Base-by-base conservation (phyloP, 2,113 vertebrate genomes). In the Lasiurus cinereus region DNA sequence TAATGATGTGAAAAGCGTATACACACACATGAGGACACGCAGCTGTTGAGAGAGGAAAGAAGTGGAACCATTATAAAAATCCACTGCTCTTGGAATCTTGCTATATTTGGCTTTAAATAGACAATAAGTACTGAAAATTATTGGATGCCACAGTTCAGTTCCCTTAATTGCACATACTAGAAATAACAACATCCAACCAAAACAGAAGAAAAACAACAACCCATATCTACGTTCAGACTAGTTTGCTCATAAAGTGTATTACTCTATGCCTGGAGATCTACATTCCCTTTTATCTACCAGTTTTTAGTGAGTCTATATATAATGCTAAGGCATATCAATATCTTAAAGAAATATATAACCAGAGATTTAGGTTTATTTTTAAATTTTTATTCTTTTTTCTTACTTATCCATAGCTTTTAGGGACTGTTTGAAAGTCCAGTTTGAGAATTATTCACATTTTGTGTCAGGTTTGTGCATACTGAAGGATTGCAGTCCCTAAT, bases 21-120 rank as follows among this genome's bases (percentile, higher is more conserved):
- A 33, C 48, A 52, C 43, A 52, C 27, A 36, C 70, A 39, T 14
- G 82, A 10, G 48, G 39, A 67, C 15, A 62, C 82, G 54, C 76
- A 90, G 64, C 91, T 92, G 80, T 80, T 92, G 21, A 69, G 59
- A 80, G 67, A 95, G 69, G 15, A 70, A 95, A 83, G 70, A 89
- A 74, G 50, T 46, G 29, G 91, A 89, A 24, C 2, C 12, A 48
- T 69, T 59, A 33, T n/a, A 77, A 78, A 84, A 89, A 94, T n/a
- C n/a, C 66, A 87, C 46, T 79, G 52, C 93, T 95, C 59, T 84
- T 67, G 29, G 82, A 93, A 67, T 59, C 72, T 91, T 62, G 72
- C 94, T 97, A 69, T 92, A 62, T 90, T 90, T 84, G 94, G 92
- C 52, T 85, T 76, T 80, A 94, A 86, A 83, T 39, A 95, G 80